Conservation (phyloP, 2,797 vertebrate species). For the Fringilla coelebs region DNA sequence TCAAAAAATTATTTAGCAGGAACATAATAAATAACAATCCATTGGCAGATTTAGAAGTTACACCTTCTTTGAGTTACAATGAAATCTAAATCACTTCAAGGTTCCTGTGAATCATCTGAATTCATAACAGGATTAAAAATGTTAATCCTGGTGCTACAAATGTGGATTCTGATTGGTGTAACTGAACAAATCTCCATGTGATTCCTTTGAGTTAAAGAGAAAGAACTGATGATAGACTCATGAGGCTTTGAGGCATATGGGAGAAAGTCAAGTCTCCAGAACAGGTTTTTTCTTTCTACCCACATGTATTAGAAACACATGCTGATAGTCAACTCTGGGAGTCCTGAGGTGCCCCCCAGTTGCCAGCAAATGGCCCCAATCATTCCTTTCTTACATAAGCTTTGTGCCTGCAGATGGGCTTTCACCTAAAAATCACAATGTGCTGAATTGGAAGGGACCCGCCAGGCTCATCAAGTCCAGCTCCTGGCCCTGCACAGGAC, state of each 20-base stretch:
- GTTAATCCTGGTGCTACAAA: neutral
- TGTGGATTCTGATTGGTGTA: neutral
- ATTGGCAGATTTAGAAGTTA: neutral
- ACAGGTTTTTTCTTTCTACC: neutral
- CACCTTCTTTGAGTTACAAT: neutral
- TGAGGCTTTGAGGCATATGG: neutral
- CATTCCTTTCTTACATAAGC: neutral
- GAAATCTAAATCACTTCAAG: neutral
- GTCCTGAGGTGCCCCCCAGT: rapidly evolving
- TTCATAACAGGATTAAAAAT: neutral
- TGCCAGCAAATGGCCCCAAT: neutral
- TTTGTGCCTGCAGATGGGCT: neutral
- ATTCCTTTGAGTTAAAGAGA: neutral
- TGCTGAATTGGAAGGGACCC: neutral
- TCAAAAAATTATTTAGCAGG: neutral
- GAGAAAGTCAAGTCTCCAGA: neutral
- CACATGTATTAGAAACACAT: neutral
- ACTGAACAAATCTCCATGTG: neutral
- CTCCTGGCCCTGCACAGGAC: neutral
- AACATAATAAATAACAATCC: neutral
- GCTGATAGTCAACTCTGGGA: neutral
- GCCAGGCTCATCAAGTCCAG: neutral
- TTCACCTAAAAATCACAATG: neutral
- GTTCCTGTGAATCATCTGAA: neutral
- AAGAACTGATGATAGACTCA: neutral